These are phyloP conservation scores for Lerista edwardsae DNA, from an alignment of 2,797 vertebrate species.

Conservation along the genomic window DNA sequence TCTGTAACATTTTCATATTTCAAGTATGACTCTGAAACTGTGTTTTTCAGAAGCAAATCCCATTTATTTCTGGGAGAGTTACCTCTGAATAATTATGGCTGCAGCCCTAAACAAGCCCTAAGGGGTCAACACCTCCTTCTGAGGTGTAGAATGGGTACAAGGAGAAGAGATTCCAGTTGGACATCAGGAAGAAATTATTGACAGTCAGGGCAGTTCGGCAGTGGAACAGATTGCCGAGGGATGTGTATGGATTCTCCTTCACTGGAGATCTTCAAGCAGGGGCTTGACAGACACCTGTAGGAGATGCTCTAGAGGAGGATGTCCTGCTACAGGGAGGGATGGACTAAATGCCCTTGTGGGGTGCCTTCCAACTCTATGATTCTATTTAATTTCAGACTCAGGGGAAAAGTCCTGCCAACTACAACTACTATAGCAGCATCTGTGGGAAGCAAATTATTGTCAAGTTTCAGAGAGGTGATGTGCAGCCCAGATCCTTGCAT, in stretches of 20 bases:
- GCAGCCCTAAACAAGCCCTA: neutral
- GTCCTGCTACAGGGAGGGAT: too few relatives aligned
- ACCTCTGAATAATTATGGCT: neutral
- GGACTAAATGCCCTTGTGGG: too few relatives aligned
- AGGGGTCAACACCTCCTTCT: neutral
- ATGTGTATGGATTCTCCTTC: too few relatives aligned
- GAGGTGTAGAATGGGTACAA: neutral
- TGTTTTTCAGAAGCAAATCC: neutral
- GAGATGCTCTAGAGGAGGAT: too few relatives aligned
- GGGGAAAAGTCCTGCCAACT: neutral
- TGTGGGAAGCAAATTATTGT: neutral
- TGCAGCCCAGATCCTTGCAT: neutral
- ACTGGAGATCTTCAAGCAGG: too few relatives aligned
- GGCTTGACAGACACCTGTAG: too few relatives aligned
- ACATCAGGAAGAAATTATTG: too few relatives aligned
- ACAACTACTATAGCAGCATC: too few relatives aligned
- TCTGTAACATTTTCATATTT: neutral
- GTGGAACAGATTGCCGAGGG: too few relatives aligned
- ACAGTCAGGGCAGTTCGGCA: too few relatives aligned
- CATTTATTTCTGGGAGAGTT: neutral
- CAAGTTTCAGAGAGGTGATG: neutral
- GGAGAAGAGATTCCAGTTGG: too few relatives aligned
- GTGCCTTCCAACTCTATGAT: too few relatives aligned
- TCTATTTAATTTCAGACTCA: slow-evolving; percentile 34
- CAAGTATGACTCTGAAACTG: neutral